Base-by-base conservation (phyloP, 2,797 vertebrate genomes). In the Ctenosaura bakeri region DNA sequence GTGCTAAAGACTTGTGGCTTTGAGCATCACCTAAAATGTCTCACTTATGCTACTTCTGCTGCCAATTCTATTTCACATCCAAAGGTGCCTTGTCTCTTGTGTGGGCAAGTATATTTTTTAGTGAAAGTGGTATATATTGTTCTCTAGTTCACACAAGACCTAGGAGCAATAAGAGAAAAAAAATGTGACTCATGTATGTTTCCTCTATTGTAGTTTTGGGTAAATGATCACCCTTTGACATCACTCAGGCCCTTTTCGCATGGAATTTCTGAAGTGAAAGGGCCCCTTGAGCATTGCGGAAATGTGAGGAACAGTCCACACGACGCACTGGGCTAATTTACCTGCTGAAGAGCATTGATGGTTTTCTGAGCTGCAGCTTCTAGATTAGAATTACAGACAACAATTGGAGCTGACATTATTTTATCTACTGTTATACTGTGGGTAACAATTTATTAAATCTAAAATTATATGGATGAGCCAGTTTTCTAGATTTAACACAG, bases 361-460 rank as follows among this genome's bases (percentile, higher is more conserved):
- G 87, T 76, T 54, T 46, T 92, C 91, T 89, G 95, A 94, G 85
- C 93, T 92, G 90, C 84, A 92, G 38, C 92, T 89, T 76, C 89
- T 90, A 86, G 88, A 94, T 66, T 85, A 78, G 14, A 66, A 20
- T 6, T 16, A 90, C 69, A 94, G 92, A 89, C 88, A 26, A 26
- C 24, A 66, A 86, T 94, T 91, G 81, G 83, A 71, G 82, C 1
- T 95, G 91, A 88, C 88, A 88, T 93, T 93, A 86, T 93, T 59
- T 89, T 0, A 12, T 0, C 0, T 29, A 91, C 22, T 26, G 66
- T 26, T n/a, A 76, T 52, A 92, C 54, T 91, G 56, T 35, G 93
- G 90, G 90, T 91, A 85, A 91, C 62, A 88, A 66, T 4, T 0
- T 91, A 86, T 91, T 94, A 93, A 86, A 93, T 74, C 82, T 6